Conservation (phyloP, 1,140 invertebrate species). For the Belonocnema kinseyi region DNA sequence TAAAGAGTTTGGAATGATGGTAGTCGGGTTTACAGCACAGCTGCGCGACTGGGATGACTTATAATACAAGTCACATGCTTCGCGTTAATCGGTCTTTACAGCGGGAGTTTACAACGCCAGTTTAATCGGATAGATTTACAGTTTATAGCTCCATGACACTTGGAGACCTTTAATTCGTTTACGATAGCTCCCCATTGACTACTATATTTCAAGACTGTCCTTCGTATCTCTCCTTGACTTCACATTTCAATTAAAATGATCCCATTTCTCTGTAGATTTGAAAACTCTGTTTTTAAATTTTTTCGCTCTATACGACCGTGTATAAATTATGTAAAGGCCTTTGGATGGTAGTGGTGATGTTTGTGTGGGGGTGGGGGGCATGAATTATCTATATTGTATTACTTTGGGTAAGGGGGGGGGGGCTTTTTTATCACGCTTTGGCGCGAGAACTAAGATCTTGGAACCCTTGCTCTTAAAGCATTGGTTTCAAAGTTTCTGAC, state of each 20-base stretch:
- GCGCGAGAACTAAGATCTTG: no score
- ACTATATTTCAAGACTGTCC: constrained; percentile 47
- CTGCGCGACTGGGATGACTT: constrained; percentile 54
- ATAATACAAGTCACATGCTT: constrained; percentile 61
- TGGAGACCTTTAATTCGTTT: constrained; percentile 67
- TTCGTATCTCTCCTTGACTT: constrained; percentile 41
- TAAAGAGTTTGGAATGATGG: neutral
- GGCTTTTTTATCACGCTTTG: no score
- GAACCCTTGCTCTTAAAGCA: no score
- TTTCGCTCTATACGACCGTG: no score
- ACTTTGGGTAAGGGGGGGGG: no score
- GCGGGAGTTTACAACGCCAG: constrained; percentile 53
- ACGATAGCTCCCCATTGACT: constrained; percentile 56
- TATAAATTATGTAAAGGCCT: no score
- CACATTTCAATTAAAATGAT: constrained; percentile 34
- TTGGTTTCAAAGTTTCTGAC: no score
- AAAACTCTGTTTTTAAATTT: no score
- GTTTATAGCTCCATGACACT: constrained; percentile 61
- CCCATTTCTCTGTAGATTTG: constrained; percentile 14
- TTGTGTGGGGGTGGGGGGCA: no score
- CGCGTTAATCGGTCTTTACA: constrained; percentile 68
- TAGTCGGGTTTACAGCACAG: constrained; percentile 44
- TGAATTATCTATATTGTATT: no score
- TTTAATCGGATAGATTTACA: constrained; percentile 71
- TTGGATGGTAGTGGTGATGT: no score